Percentiles rank a stretch among this genome's conserved stretches.
These are phyloP conservation scores for Anthoptus insignis DNA, from an alignment of 2,888 invertebrate genomes.

Conservation along the genomic window DNA sequence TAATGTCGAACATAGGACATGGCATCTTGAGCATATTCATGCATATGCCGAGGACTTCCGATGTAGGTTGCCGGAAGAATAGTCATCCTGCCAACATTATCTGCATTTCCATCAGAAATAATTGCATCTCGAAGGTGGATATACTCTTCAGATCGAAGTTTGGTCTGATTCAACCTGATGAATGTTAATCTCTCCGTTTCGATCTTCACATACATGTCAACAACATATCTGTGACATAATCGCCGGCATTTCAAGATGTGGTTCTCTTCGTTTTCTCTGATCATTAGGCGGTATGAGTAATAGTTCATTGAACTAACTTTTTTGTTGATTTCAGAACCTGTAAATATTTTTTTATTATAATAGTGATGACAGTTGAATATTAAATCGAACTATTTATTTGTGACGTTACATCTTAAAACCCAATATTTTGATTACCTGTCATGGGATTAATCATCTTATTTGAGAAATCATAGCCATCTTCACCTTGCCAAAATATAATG, in stretches of 20 bases:
- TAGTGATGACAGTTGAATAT: neutral
- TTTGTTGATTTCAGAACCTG: constrained; percentile 46
- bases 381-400: neutral
- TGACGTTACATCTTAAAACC: constrained; percentile 14
- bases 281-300: constrained; percentile 49
- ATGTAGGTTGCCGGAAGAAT: constrained; percentile 50
- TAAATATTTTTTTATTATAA: constrained; percentile 35
- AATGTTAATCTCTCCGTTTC: constrained; percentile 55
- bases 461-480: constrained; percentile 48
- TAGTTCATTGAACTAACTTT: constrained; percentile 48
- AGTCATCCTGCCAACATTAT: constrained; percentile 47
- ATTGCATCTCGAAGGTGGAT: constrained; percentile 47
- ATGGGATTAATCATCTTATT: constrained; percentile 21
- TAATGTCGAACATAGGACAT: constrained; percentile 52
- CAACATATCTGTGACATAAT: constrained; percentile 44
- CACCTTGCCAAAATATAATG: constrained; percentile 52
- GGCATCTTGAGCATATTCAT: constrained; percentile 48
- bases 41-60: constrained; percentile 46
- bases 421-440: constrained; percentile 42
- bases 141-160: constrained; percentile 52
- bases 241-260: constrained; percentile 46
- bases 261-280: constrained; percentile 46
- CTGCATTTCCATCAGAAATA: constrained; percentile 44
- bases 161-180: constrained; percentile 53
- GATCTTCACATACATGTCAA: constrained; percentile 60